Base-by-base conservation (phyloP, 2,797 vertebrate species). In the Rhincodon typus region DNA sequence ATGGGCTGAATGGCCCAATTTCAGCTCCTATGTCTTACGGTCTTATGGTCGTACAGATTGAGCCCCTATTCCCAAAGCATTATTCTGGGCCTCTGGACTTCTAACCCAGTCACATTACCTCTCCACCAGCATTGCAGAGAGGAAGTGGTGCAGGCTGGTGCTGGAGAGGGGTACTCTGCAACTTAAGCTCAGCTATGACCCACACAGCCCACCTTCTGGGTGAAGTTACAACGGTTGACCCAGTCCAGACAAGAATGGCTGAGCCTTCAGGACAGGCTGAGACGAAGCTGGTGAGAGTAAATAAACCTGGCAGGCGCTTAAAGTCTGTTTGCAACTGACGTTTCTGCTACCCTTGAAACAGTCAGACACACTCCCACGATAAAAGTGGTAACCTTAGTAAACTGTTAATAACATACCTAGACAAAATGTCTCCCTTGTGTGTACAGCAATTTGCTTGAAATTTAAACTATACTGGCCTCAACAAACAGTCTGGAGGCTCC, bases 391-490 rank as follows among this genome's bases (percentile, higher is more conserved):
- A 62, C 53, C 87, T 90, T n/a, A 34, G 53, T 62, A 90, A 90
- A 90, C 87, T 90, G 53, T 90, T 66, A 90, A 62, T 15, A n/a
- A 90, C 87, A 90, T 30, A 57, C 30, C 30, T 57, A 62, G 87
- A n/a, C 87, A 90, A 90, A 57, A 90, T 90, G 53, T 57, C 86
- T 88, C 86, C 50, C 86, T 27, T 17, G 86, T 88, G 86, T 53
- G 86, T 30, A 88, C 46, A 88, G 19, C 86, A 88, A 57, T 30
- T 90, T 90, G 53, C 53, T 62, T n/a, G 87, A 62, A 90, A 66
- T 13, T 66, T 90, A 62, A 62, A 1, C n/a, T 2, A 13, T 34
- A 2, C 30, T 13, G 12, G 87, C 57, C 57, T 62, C 46, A 10
- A 30, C 27, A 15, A 66, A 57, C 62, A 34, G 87, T 19, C 82